Evolutionary conservation across 2,113 vertebrate genomes (phyloP), one percentile per base, ranked within the genome.

Genomic region (Ramphastos sulfuratus): DNA sequence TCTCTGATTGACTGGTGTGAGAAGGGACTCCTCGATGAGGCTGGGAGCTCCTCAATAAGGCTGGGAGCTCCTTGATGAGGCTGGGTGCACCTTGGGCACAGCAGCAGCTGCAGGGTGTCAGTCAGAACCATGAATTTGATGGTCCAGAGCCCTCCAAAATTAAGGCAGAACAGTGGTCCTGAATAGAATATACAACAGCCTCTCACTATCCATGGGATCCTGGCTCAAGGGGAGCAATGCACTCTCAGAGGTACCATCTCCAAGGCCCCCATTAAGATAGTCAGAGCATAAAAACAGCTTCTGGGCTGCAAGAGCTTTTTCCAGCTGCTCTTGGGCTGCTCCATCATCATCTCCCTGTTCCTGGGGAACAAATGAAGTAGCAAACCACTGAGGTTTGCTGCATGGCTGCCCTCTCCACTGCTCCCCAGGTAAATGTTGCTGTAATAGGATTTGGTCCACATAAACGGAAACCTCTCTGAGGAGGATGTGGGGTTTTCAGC

Each of bases 381-480:
- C 56, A 85, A 96, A 93, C 67, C 75, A 7, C 85, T 28, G 92
- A 96, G 94, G 92, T 94, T 95, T 95, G 87, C 78, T 89, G 94
- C 89, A 89, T 87, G 96, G 91, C 81, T 96, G 91, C 91, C 82
- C 86, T 94, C 92, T 77, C 67, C 91, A 64, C 31, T 3, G 67
- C 82, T 95, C 94, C 87, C 90, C 93, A 91, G 93, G 94, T 94
- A 82, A 64, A 50, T 13, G 63, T 91, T 86, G 84, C 82, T 93
- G 60, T 96, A 96, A 93, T 89, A 93, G 94, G 94, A 94, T 96
- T 95, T 95, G 91, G 74, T 94, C 89, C 66, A 82, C 18, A 2
- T 84, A 60, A 28, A 94, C 95, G 84, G 71, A 92, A 96, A 37
- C 52, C 28, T 60, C 79, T 71, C 12, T 2, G 71, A 89, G 87